Evolutionary conservation across 2,113 vertebrate species (phyloP).

Genomic region (Lophotis ruficrista): DNA sequence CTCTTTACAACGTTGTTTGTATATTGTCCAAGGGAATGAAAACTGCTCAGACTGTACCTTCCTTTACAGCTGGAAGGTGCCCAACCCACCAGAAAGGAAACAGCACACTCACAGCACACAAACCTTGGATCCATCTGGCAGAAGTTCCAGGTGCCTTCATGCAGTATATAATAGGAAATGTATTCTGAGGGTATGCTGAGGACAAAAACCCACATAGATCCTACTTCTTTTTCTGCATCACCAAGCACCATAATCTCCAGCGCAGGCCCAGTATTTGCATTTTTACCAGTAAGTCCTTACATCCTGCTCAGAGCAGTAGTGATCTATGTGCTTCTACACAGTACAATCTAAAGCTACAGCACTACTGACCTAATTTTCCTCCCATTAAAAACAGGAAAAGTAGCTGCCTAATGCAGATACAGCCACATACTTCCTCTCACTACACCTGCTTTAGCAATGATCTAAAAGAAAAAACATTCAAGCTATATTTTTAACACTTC

Average conservation of each 20-base stretch:
- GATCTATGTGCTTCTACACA: neutral
- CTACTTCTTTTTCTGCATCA: neutral
- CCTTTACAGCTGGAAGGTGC: neutral
- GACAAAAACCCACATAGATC: neutral
- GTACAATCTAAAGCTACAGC: neutral
- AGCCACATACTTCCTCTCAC: neutral
- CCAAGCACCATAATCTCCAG: neutral
- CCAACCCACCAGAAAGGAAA: neutral
- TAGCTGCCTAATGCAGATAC: neutral
- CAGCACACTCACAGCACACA: neutral
- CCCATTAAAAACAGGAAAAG: neutral
- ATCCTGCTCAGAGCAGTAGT: neutral
- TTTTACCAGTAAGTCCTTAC: neutral
- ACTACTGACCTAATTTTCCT: neutral
- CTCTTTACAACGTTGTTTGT: neutral
- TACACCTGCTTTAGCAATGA: neutral
- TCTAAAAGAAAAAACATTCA: neutral
- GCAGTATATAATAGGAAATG: neutral
- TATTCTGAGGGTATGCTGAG: neutral
- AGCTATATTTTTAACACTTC: neutral
- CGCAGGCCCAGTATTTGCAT: neutral
- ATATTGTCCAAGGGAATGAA: neutral
- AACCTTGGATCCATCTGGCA: neutral
- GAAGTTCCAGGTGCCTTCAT: neutral
- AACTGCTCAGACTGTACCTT: neutral